A percentile compares a stretch with the other conserved stretches of the same genome.
These are phyloP conservation scores for Trypoxylus dichotomus DNA, from an alignment of 1,140 invertebrate genomes.

Conservation along the genomic window DNA sequence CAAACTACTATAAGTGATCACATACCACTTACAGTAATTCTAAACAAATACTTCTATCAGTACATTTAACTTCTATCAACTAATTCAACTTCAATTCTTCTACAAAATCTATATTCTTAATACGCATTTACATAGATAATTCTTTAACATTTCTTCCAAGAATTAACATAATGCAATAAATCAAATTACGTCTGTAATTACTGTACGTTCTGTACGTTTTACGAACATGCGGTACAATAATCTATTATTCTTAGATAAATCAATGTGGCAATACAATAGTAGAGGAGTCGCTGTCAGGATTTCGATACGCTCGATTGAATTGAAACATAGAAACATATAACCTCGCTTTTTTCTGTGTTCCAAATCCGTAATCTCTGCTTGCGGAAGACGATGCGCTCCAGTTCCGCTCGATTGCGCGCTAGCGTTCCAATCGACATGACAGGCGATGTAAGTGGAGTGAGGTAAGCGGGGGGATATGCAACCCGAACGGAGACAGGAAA, in stretches of 20 bases:
- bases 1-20: too few relatives aligned
- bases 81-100: too few relatives aligned
- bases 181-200: not conserved
- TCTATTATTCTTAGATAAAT: not conserved
- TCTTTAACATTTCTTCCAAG: not conserved
- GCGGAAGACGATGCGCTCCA: constrained; percentile 11
- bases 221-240: not conserved
- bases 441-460: not conserved
- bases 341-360: not conserved
- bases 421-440: not conserved
- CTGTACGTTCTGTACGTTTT: not conserved
- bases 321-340: not conserved
- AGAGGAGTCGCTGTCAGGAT: not conserved
- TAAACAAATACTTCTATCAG: too few relatives aligned
- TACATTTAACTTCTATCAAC: too few relatives aligned
- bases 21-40: too few relatives aligned
- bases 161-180: not conserved
- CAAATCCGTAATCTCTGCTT: not conserved
- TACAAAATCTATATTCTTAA: too few relatives aligned
- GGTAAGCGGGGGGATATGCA: not conserved
- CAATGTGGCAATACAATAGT: not conserved
- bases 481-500: not conserved
- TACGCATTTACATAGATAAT: not conserved
- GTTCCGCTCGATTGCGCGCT: not conserved
- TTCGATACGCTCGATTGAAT: not conserved